Base-by-base conservation (phyloP, 2,888 invertebrate species). In the Aleiodes leptofemur region DNA sequence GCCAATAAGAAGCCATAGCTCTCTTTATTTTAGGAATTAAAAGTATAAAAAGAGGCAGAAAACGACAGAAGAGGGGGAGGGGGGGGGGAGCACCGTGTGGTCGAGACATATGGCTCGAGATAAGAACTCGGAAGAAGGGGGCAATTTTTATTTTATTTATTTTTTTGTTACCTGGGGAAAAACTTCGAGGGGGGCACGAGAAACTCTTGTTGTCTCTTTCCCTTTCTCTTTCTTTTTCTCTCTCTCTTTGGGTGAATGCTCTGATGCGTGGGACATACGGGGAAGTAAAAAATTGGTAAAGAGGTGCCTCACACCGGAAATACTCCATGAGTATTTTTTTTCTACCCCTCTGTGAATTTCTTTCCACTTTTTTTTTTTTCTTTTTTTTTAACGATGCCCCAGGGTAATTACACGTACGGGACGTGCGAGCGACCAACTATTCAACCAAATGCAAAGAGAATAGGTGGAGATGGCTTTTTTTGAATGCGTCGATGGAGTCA, bases 391-490 rank as follows among this genome's bases (percentile, higher is more conserved):
- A 87, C 85, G 86, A 84, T 84, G 82, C 83, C 83, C 80, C 83
- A 83, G 82, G 86, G 84, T 87, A 88, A 88, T 88, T 88, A 84
- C 84, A 82, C 78, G 80, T 80, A 81, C 84, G 83, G 80, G 77
- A 82, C 79, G 78, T 73, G 75, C 59, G 53, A 68, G 23, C 34
- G 51, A 53, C 23, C 23, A 77, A 79, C 80, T 79, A 79, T 79
- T 76, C 79, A 77, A 2, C 23, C 23, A 23, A 23, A 23, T 23
- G 23, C 23, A 23, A 2, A 23, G 23, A 23, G 78, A 69, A 70
- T 70, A 74, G 70, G 73, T 76, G 74, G 7, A 38, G 14, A 61
- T 61, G n/a, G 34, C 38, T 43, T n/a, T 43, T 38, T 61, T 11
- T 43, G n/a, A 23, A 23, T 23, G 23, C 14, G 43, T 61, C 61